These are phyloP conservation scores for Panorpa germanica DNA, from an alignment of 2,888 invertebrate genomes.

Conservation along the genomic window DNA sequence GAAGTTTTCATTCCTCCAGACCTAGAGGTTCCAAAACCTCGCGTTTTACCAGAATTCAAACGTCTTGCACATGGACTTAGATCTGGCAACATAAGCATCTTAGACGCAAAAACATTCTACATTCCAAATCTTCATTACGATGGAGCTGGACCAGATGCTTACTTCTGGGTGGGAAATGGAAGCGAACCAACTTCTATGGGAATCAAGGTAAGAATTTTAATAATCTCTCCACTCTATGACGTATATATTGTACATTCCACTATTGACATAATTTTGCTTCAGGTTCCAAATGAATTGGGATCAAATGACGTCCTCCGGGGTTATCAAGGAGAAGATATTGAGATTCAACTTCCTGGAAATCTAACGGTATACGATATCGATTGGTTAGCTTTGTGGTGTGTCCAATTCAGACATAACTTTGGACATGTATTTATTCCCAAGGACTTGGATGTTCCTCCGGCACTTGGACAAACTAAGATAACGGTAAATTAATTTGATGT, in stretches of 20 bases:
- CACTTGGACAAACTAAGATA: constrained; percentile 76
- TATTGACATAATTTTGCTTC: constrained; percentile 7
- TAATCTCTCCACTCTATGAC: neutral
- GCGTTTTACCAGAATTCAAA: constrained; percentile 71
- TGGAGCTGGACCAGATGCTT: constrained; percentile 80
- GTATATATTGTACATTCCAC: constrained; percentile 8
- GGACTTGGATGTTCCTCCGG: constrained; percentile 77
- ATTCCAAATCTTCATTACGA: constrained; percentile 87
- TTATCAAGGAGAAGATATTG: constrained; percentile 83
- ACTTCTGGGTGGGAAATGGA: constrained; percentile 89
- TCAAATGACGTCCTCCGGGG: constrained; percentile 62
- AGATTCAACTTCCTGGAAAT: constrained; percentile 68
- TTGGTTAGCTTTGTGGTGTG: constrained; percentile 84
- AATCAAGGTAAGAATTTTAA: constrained; percentile 36
- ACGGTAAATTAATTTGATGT: constrained; percentile 40
- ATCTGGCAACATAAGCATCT: constrained; percentile 77
- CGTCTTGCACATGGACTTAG: constrained; percentile 73
- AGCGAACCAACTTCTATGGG: constrained; percentile 63
- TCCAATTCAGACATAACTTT: constrained; percentile 76
- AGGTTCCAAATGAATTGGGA: constrained; percentile 78
- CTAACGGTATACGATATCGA: constrained; percentile 80
- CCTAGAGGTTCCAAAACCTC: constrained; percentile 59
- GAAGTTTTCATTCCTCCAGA: constrained; percentile 62
- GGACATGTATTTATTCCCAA: constrained; percentile 77
- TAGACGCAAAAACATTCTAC: constrained; percentile 81